A percentile compares a stretch with the other conserved stretches of the same genome.
Evolutionary conservation across 1,140 invertebrate species (phyloP).

Genomic region (Euglossa dilemma): DNA sequence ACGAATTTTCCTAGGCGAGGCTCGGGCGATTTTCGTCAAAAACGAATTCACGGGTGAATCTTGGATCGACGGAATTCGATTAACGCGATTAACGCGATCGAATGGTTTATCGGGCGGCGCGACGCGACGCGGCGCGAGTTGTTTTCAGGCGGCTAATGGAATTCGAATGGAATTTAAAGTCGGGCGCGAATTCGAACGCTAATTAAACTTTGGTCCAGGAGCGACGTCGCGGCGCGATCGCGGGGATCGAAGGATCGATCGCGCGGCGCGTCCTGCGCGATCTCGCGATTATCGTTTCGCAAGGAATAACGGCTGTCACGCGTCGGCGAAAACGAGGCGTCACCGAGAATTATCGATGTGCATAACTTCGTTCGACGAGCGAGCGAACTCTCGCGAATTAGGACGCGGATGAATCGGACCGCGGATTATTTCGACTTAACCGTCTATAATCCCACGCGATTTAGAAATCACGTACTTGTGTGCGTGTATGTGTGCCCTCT

Average conservation of each 20-base stretch:
- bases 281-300: background rate
- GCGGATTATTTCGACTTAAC: background rate
- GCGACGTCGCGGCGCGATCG: background rate
- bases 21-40: too few species aligned
- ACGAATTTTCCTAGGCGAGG: too few species aligned
- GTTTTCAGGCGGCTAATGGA: constrained; percentile 10
- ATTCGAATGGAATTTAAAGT: constrained; percentile 14
- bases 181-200: background rate
- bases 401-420: background rate
- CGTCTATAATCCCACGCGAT: too few species aligned
- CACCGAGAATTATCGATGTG: background rate
- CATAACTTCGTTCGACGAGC: background rate
- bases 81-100: background rate
- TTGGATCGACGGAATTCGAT: background rate
- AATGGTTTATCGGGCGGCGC: background rate
- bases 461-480: too few species aligned
- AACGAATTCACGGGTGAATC: too few species aligned
- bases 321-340: background rate
- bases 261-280: background rate
- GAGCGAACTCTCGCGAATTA: constrained; percentile 2
- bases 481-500: too few species aligned
- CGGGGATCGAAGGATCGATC: too few species aligned
- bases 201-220: constrained; percentile 11
- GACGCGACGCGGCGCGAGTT: background rate
- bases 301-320: background rate